phyloP scores from a whole-genome alignment of 2,888 invertebrate genomes.

The Caenorhabditis becei region DNA sequence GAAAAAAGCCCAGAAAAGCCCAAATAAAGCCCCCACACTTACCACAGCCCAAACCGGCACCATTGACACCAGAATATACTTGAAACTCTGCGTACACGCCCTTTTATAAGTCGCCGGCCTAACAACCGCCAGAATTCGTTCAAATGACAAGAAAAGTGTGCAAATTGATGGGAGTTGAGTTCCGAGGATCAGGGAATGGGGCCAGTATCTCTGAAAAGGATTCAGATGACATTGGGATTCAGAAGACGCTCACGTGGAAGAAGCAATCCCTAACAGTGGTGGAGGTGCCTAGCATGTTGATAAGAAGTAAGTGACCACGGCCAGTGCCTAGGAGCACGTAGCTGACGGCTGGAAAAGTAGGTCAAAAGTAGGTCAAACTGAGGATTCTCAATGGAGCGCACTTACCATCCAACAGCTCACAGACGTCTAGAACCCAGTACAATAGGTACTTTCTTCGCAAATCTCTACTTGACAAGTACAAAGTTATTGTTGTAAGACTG shows the following conservation, averaged over 20 bases:
- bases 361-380: no score
- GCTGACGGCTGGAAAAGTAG: slow-evolving; percentile 65
- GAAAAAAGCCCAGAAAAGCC: no score
- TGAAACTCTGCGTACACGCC: slow-evolving; percentile 64
- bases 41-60: slow-evolving; percentile 63
- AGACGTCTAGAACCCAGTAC: slow-evolving; percentile 69
- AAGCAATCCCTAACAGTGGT: slow-evolving; percentile 69
- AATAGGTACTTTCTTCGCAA: slow-evolving; percentile 69
- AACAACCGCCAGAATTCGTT: slow-evolving; percentile 69
- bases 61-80: slow-evolving; percentile 37
- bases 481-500: slow-evolving; percentile 63
- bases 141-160: slow-evolving; percentile 71
- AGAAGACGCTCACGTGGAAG: slow-evolving; percentile 44
- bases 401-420: slow-evolving; percentile 73
- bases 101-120: slow-evolving; percentile 69
- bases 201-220: slow-evolving; percentile 72
- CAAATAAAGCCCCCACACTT: no score
- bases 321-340: slow-evolving; percentile 66
- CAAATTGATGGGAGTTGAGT: slow-evolving; percentile 75
- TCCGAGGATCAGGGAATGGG: slow-evolving; percentile 71
- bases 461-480: slow-evolving; percentile 62
- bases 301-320: slow-evolving; percentile 55
- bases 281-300: slow-evolving; percentile 53
- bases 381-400: no score
- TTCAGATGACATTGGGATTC: background rate